Percentiles rank a stretch among this genome's conserved stretches.
Conservation (phyloP, 2,888 invertebrate genomes). For the Lasioglossum calceatum region DNA sequence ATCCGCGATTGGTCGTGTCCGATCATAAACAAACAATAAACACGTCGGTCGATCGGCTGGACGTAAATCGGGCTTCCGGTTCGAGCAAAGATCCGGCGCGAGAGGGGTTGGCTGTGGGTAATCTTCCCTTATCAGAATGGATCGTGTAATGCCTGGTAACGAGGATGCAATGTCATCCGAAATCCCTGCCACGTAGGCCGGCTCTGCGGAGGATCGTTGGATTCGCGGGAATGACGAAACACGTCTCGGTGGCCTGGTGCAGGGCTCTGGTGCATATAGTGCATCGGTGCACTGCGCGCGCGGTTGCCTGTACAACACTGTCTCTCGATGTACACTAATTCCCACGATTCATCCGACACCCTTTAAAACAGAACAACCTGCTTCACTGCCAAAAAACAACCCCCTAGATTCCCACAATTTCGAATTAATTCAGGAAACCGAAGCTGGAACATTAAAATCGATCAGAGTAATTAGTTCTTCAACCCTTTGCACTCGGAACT, state of each 20-base stretch:
- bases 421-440: neutral
- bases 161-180: conserved; percentile 75
- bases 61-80: conserved; percentile 53
- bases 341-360: neutral
- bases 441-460: neutral
- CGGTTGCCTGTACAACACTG: neutral
- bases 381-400: neutral
- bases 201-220: conserved; percentile 70
- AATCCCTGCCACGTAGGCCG: conserved; percentile 69
- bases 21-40: conserved; percentile 49
- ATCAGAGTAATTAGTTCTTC: neutral
- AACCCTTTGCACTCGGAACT: neutral
- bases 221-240: conserved; percentile 72
- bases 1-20: neutral
- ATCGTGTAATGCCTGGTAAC: conserved; percentile 73
- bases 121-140: conserved; percentile 68
- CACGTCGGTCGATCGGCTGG: conserved; percentile 15
- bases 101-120: conserved; percentile 27
- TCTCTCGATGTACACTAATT: conserved; percentile 1
- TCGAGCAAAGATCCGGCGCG: conserved; percentile 53
- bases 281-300: neutral
- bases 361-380: neutral
- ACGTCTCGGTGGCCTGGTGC: conserved; percentile 51
- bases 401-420: neutral
- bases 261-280: neutral